Evolutionary conservation across 2,888 invertebrate genomes (phyloP).

Genomic region (Xestobium rufovillosum): DNA sequence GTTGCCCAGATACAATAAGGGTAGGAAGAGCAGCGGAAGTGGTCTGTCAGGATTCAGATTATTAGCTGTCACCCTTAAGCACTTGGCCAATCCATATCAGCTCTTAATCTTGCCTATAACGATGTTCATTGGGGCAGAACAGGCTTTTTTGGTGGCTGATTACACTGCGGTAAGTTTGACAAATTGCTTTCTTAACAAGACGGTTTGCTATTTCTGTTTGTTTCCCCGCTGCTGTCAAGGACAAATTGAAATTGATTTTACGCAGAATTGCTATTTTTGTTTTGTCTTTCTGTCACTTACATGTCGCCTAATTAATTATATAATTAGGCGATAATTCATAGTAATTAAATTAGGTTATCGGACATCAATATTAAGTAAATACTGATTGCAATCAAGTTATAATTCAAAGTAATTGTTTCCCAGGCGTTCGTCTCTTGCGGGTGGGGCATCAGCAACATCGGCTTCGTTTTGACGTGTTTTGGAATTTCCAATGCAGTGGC

Average conservation of each 20-base stretch:
- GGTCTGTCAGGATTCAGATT: conserved; percentile 60
- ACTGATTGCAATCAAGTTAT: no score
- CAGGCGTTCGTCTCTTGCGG: conserved; percentile 81
- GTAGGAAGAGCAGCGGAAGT: conserved; percentile 50
- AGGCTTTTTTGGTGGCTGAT: conserved; percentile 84
- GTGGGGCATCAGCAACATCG: conserved; percentile 84
- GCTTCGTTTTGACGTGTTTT: conserved; percentile 90
- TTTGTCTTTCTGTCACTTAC: no score
- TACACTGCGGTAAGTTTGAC: conserved; percentile 59
- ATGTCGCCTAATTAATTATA: no score
- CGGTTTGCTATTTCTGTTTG: neutral
- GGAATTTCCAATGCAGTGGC: conserved; percentile 84
- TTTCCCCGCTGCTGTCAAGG: no score
- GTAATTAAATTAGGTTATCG: no score
- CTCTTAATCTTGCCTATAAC: conserved; percentile 82
- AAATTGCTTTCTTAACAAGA: conserved; percentile 1
- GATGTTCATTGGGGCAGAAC: conserved; percentile 89
- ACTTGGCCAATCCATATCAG: conserved; percentile 71
- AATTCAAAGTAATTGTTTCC: no score
- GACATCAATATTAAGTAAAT: no score
- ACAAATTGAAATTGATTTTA: no score
- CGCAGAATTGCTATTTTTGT: no score
- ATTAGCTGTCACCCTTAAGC: conserved; percentile 68
- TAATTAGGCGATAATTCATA: no score
- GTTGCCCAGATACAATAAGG: conserved; percentile 51